Conservation (phyloP, 2,888 invertebrate genomes). For the Eucriotettix oculatus region DNA sequence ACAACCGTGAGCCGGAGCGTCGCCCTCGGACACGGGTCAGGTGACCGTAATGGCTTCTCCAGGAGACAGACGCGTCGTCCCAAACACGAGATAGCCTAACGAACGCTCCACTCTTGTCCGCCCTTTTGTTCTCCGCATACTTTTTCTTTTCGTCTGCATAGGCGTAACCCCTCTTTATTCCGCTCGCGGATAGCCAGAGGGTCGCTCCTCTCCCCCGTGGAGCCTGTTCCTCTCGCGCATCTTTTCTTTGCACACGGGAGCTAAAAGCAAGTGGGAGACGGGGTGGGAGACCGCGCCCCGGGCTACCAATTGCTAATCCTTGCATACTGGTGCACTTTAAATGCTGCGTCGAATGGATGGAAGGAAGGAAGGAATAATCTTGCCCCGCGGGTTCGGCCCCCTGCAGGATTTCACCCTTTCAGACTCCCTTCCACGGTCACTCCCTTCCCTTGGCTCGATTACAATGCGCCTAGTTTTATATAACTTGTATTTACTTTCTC, state of each 20-base stretch:
- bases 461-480: background rate
- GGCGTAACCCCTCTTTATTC: background rate
- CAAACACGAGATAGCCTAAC: background rate
- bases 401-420: background rate
- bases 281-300: background rate
- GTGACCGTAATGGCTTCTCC: background rate
- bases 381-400: background rate
- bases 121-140: background rate
- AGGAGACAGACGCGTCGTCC: background rate
- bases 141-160: background rate
- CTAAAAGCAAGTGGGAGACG: background rate
- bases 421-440: background rate
- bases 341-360: background rate
- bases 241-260: background rate
- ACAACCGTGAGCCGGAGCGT: background rate
- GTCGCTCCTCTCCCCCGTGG: background rate
- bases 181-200: background rate
- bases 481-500: background rate
- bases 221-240: background rate
- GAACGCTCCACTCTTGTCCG: background rate
- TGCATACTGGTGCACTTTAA: background rate
- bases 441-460: background rate
- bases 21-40: background rate
- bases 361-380: background rate
- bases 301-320: background rate